Conservation (phyloP, 92 coral and sea anemone species). For the Heteractis magnifica region DNA sequence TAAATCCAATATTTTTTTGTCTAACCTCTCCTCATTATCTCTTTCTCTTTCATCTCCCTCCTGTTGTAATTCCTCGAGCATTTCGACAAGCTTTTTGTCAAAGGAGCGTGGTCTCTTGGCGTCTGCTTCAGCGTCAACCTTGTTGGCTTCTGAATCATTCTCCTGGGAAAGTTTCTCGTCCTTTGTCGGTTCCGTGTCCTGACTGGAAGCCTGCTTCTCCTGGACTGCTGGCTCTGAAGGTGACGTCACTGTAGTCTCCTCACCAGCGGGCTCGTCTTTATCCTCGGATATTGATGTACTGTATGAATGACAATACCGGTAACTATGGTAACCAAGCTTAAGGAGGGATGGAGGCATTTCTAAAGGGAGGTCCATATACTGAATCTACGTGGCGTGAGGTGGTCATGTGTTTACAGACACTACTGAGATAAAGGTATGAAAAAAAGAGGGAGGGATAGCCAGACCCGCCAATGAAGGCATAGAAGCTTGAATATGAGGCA, state of each 20-base stretch:
- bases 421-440: no score
- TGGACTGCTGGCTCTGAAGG: neutral
- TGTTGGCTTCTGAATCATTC: neutral
- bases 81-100: constrained; percentile 45
- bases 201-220: neutral
- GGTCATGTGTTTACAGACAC: no score
- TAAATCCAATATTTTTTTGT: neutral
- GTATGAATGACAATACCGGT: neutral
- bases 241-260: neutral
- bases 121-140: constrained; percentile 1
- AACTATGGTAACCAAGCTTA: neutral
- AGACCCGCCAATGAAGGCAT: no score
- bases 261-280: neutral
- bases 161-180: neutral
- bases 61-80: constrained; percentile 33
- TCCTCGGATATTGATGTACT: neutral
- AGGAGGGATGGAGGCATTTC: neutral
- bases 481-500: neutral
- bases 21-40: neutral
- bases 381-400: no score
- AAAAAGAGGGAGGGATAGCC: no score
- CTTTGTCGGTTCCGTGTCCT: neutral
- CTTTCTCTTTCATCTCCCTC: constrained; percentile 30
- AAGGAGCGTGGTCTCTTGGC: constrained; percentile 23
- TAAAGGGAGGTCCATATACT: no score